Conservation (phyloP, 1,140 invertebrate species). For the Centruroides vittatus region DNA sequence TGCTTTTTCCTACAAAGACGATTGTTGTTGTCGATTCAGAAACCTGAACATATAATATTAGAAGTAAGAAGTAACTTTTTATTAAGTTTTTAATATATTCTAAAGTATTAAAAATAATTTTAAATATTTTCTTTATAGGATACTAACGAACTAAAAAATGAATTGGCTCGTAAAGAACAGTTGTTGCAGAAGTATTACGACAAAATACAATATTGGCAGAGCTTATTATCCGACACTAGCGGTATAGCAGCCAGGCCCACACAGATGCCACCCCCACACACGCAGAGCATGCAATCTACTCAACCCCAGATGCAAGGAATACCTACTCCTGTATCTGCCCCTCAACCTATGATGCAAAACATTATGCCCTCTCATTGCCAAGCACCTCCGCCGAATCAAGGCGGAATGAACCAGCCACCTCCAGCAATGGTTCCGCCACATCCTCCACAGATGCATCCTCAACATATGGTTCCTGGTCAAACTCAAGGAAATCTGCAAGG, state of each 20-base stretch:
- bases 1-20: constrained; percentile 86
- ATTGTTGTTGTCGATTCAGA: constrained; percentile 72
- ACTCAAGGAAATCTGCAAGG: constrained; percentile 43
- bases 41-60: constrained; percentile 78
- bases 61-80: constrained; percentile 38
- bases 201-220: constrained; percentile 78
- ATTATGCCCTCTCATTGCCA: neutral
- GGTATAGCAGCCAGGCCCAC: constrained; percentile 19
- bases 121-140: constrained; percentile 37
- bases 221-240: constrained; percentile 56
- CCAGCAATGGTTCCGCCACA: constrained; percentile 1
- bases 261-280: constrained; percentile 13
- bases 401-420: constrained; percentile 1
- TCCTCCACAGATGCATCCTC: constrained; percentile 1
- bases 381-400: constrained; percentile 1
- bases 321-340: neutral
- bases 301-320: neutral
- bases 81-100: neutral
- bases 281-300: neutral
- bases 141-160: constrained; percentile 63
- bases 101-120: neutral
- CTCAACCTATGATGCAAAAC: constrained; percentile 1
- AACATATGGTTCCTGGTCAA: constrained; percentile 1
- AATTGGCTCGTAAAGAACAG: constrained; percentile 71
- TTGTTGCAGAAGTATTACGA: constrained; percentile 77